Conservation (phyloP, 2,113 vertebrate species). For the Rhynchopsitta pachyrhyncha region DNA sequence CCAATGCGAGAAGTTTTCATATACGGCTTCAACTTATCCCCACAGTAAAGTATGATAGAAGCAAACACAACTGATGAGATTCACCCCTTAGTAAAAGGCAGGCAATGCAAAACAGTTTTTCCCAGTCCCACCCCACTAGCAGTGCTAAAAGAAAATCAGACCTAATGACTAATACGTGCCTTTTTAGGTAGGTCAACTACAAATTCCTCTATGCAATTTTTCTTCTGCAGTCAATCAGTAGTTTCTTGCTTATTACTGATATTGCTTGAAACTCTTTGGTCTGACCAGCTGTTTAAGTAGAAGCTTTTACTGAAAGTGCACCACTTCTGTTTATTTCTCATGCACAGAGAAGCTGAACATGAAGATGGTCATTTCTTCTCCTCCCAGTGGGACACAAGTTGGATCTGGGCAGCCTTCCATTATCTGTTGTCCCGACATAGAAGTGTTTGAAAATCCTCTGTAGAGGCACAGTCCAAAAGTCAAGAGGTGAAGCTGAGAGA, state of each 20-base stretch:
- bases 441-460: constrained; percentile 57
- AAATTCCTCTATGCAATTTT: neutral
- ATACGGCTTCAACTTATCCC: neutral
- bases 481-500: constrained; percentile 59
- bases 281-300: neutral
- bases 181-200: neutral
- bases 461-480: constrained; percentile 45
- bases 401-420: constrained; percentile 61
- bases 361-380: constrained; percentile 28
- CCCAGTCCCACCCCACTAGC: neutral
- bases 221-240: neutral
- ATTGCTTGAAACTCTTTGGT: neutral
- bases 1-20: neutral
- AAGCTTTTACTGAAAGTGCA: neutral
- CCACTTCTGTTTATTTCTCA: constrained; percentile 24
- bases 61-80: neutral
- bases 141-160: neutral
- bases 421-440: constrained; percentile 22
- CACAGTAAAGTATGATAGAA: neutral
- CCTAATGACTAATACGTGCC: neutral
- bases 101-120: neutral
- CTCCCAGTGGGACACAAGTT: constrained; percentile 44
- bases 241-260: neutral
- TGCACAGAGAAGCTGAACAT: neutral
- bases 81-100: neutral